Percentiles rank a stretch among this genome's conserved stretches.
These are phyloP conservation scores for Phalacrocorax pelagicus DNA, from an alignment of 2,113 vertebrate genomes.

Conservation along the genomic window DNA sequence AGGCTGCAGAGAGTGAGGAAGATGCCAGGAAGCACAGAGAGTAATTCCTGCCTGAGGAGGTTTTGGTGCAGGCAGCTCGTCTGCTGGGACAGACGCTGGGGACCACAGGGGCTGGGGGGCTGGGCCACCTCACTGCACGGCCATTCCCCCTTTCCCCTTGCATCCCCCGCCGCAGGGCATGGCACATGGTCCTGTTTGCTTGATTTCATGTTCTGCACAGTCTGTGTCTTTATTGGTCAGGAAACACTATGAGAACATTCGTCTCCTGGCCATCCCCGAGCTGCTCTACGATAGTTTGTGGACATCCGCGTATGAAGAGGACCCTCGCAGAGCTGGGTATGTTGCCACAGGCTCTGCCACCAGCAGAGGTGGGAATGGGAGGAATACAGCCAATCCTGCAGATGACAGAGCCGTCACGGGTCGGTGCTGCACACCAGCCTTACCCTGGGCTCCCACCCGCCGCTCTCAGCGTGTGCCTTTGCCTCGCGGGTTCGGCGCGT, in stretches of 20 bases:
- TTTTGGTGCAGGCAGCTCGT: not conserved
- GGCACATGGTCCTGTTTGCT: not conserved
- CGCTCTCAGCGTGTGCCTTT: not conserved
- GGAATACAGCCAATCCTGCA: accelerated
- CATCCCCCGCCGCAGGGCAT: not conserved
- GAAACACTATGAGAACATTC: too few relatives aligned
- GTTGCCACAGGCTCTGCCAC: not conserved
- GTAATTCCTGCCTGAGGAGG: not conserved
- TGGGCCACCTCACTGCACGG: too few relatives aligned
- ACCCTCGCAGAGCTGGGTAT: not conserved
- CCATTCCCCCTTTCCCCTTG: not conserved
- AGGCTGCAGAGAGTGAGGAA: not conserved
- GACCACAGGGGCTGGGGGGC: too few relatives aligned
- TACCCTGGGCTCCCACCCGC: not conserved
- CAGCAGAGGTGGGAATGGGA: not conserved
- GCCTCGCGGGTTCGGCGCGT: accelerated
- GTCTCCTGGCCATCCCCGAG: too few relatives aligned
- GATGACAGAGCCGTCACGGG: not conserved
- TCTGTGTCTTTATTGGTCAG: not conserved
- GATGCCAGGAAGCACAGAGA: not conserved
- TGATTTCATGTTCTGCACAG: not conserved
- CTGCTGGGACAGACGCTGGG: not conserved
- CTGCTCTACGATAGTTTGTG: accelerated
- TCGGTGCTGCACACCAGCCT: not conserved
- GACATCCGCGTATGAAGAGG: not conserved